Conservation (phyloP, 1,140 invertebrate species). For the Caenorhabditis remanei region DNA sequence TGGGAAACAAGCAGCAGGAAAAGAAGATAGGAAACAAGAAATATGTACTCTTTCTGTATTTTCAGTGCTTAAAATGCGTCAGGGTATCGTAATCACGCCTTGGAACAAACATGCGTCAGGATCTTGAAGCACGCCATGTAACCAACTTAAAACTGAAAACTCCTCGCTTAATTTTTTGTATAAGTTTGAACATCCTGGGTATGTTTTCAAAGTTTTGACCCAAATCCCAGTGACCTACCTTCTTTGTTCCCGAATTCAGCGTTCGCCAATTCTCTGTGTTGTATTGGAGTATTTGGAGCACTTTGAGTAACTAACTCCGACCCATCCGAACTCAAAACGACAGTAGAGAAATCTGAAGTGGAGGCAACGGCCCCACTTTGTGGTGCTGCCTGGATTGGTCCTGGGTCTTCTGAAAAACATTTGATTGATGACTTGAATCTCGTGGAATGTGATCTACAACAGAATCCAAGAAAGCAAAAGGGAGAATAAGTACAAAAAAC, state of each 20-base stretch:
- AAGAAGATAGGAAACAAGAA: not conserved
- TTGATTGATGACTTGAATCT: not conserved
- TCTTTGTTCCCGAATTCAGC: constrained; percentile 19
- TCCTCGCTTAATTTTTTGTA: no score
- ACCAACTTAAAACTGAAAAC: no score
- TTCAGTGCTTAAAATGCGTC: not conserved
- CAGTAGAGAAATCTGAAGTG: constrained; percentile 10
- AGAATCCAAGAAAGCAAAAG: no score
- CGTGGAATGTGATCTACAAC: no score
- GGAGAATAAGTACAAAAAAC: no score
- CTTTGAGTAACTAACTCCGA: constrained; percentile 52
- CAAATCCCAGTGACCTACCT: not conserved
- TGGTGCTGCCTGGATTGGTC: not conserved
- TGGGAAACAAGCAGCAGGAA: not conserved
- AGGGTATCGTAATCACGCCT: not conserved
- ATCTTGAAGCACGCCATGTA: no score
- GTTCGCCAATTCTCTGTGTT: constrained; percentile 37
- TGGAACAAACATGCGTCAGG: not conserved
- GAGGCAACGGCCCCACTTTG: not conserved
- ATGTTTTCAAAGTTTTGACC: not conserved
- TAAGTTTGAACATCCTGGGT: not conserved
- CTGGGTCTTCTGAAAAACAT: not conserved
- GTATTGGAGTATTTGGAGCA: constrained; percentile 55
- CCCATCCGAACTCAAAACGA: not conserved
- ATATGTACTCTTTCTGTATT: not conserved